Base-by-base conservation (phyloP, 2,888 invertebrate genomes). In the Alloscopus bannaensis region DNA sequence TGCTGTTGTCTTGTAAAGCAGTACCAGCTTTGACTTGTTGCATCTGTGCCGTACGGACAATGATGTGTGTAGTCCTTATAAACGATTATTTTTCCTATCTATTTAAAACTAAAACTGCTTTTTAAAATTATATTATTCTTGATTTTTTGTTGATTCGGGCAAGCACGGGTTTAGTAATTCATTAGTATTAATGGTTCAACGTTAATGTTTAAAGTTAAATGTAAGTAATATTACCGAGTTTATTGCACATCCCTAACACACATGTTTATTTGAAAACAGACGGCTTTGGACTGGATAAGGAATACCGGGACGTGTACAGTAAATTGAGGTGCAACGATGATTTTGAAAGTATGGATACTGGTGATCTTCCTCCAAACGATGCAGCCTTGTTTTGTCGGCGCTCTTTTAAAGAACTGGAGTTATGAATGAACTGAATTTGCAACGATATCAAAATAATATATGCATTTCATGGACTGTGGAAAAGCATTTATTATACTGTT, bases 351-450 rank as follows among this genome's bases (percentile, higher is more conserved):
- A 90, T 93, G 69, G 86, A 86, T 45, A 92, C 93, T 60, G 94
- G 93, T 86, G 97, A 97, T 89, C 90, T 92, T 80, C 94, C 96
- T 47, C 94, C 95, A 22, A 92, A 94, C 18, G 90, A 92, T 85
- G 92, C 93, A 82, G 93, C 95, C 29, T 90, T 95, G 68, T 95
- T 93, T 89, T 96, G 96, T 89, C 91, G 96, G 82, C 94, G 94
- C 87, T 95, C 94, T 89, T 97, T 97, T 89, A 93, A 87, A 76
- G 87, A 88, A 60, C 85, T 89, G 66, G 87, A 87, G 82, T 45
- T 64, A 28, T 47, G 64, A n/a, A n/a, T n/a, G n/a, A 66, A 57
- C 65, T 66, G 55, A 45, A 65, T 22, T 50, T 57, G 28, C 76
- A 76, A 60, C 76, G 76, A 76, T 76, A 76, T 76, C 66, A 76